A percentile compares a stretch with the other conserved stretches of the same genome.
Evolutionary conservation across 2,113 vertebrate species (phyloP).

Genomic region (Scolopax mira): DNA sequence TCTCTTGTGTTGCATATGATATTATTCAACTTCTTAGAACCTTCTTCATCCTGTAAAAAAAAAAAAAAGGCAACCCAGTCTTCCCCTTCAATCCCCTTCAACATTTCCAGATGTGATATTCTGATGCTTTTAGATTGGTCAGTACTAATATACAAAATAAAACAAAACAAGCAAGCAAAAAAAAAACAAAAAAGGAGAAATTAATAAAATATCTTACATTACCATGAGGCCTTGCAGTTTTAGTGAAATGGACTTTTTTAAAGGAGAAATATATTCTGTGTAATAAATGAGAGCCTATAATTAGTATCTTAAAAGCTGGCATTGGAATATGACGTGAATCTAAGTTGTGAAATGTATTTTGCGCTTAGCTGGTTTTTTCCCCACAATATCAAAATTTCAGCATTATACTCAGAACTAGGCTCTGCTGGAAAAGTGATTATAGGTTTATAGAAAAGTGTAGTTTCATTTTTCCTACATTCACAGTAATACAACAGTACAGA

Average conservation of each 20-base stretch:
- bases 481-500: background rate
- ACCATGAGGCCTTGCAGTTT: background rate
- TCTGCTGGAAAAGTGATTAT: background rate
- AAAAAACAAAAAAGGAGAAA: background rate
- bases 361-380: background rate
- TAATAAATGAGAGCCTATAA: background rate
- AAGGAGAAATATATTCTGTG: background rate
- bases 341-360: background rate
- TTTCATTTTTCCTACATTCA: background rate
- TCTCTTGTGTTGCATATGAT: background rate
- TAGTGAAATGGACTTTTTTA: background rate
- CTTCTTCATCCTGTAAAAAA: background rate
- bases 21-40: background rate
- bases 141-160: background rate
- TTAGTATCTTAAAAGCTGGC: background rate
- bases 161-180: too few species aligned
- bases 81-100: background rate
- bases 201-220: background rate
- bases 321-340: background rate
- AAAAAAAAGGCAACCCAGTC: background rate
- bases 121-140: background rate
- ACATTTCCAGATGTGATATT: background rate
- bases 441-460: background rate
- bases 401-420: background rate
- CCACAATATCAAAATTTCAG: background rate